Conservation (phyloP, 2,797 vertebrate species). For the Cossypha dichroa region DNA sequence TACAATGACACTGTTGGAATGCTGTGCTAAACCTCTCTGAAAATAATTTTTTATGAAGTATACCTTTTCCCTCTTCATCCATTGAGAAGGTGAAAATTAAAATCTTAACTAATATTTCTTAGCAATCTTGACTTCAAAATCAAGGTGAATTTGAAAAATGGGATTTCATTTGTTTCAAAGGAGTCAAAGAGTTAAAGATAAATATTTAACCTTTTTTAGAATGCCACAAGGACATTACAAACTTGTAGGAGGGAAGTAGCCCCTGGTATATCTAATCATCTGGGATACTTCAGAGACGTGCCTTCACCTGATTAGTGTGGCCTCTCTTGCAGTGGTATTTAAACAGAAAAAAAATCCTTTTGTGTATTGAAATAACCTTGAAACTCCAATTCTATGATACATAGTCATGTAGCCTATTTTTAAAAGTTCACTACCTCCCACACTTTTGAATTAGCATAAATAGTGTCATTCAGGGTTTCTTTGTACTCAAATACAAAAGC, state of each 20-base stretch:
- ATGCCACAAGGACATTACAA: background rate
- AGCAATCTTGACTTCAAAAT: background rate
- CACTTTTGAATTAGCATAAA: slow-evolving; percentile 32
- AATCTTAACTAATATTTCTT: background rate
- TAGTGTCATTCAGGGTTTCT: background rate
- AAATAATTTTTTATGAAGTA: background rate
- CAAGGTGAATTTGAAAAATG: background rate
- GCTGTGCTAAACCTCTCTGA: background rate
- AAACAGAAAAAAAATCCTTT: background rate
- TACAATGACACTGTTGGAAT: background rate
- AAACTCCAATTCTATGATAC: background rate
- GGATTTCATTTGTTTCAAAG: background rate
- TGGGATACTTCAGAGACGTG: background rate
- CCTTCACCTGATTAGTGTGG: background rate
- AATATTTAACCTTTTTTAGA: background rate
- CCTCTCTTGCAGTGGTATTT: background rate
- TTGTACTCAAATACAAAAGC: background rate
- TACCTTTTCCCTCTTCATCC: background rate
- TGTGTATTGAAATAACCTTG: slow-evolving; percentile 37
- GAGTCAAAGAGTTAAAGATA: background rate
- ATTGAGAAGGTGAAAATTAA: background rate
- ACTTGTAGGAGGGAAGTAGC: background rate
- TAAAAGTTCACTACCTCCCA: slow-evolving; percentile 19
- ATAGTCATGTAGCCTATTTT: background rate
- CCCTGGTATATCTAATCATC: background rate